Conservation (phyloP, 2,113 vertebrate species). For the Sapajus apella region DNA sequence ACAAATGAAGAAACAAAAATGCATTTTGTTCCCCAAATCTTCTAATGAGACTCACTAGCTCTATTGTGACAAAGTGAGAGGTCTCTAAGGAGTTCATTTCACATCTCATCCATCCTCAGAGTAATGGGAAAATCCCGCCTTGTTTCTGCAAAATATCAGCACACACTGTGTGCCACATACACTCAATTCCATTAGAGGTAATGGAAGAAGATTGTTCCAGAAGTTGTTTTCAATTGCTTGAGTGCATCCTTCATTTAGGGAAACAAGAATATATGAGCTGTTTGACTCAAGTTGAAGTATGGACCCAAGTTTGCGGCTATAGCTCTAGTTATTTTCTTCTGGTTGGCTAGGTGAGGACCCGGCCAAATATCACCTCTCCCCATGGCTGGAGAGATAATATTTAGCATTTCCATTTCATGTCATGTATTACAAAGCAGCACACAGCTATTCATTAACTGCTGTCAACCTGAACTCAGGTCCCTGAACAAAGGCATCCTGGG, state of each 20-base stretch:
- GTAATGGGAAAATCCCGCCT: slow-evolving; percentile 84
- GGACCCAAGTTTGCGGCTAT: slow-evolving; percentile 52
- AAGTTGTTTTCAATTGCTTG: slow-evolving; percentile 88
- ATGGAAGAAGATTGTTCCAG: slow-evolving; percentile 84
- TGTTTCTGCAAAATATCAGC: slow-evolving; percentile 81
- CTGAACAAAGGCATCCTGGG: neutral
- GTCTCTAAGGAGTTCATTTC: slow-evolving; percentile 85
- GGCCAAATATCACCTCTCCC: neutral
- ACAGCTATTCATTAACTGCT: slow-evolving; percentile 6
- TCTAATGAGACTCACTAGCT: slow-evolving; percentile 77
- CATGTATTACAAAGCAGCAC: neutral
- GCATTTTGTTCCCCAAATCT: slow-evolving; percentile 71
- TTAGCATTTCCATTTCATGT: neutral
- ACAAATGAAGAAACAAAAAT: slow-evolving; percentile 45
- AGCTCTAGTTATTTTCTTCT: slow-evolving; percentile 44
- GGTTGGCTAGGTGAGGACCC: neutral
- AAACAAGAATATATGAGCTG: slow-evolving; percentile 83
- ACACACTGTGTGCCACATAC: slow-evolving; percentile 57
- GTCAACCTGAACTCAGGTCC: neutral
- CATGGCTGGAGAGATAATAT: neutral
- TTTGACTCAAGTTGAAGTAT: slow-evolving; percentile 66
- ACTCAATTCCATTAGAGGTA: slow-evolving; percentile 84
- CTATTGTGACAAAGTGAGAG: slow-evolving; percentile 81
- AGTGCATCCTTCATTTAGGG: slow-evolving; percentile 86
- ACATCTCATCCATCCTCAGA: slow-evolving; percentile 83